Conservation (phyloP, 2,888 invertebrate genomes). For the Drosophila paranaensis region DNA sequence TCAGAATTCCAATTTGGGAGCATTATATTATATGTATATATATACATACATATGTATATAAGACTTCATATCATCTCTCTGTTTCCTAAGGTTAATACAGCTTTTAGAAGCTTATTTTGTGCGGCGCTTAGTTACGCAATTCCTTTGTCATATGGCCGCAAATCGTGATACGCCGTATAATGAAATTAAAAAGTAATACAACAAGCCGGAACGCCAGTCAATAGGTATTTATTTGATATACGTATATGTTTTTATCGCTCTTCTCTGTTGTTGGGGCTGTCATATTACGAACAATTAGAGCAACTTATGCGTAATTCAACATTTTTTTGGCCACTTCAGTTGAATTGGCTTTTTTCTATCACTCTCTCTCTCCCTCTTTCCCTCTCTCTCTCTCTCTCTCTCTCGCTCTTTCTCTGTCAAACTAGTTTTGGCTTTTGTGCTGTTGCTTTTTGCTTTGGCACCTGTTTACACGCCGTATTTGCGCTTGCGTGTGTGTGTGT, state of each 20-base stretch:
- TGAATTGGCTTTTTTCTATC: conserved; percentile 37
- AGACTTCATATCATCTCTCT: not conserved
- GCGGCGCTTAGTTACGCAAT: conserved; percentile 14
- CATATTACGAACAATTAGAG: conserved; percentile 71
- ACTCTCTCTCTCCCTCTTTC: not conserved
- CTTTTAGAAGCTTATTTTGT: conserved; percentile 5
- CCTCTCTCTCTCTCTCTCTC: not conserved
- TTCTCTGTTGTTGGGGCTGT: conserved; percentile 10
- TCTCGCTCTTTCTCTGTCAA: conserved; percentile 16
- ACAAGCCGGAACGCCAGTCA: conserved; percentile 33
- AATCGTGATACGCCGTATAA: conserved; percentile 20
- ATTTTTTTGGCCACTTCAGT: conserved; percentile 38
- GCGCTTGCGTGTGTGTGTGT: conserved; percentile 13
- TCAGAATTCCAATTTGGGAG: not conserved
- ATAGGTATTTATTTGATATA: conserved; percentile 7
- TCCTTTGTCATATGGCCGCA: not conserved
- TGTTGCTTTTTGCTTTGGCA: conserved; percentile 56
- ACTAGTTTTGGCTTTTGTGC: conserved; percentile 47
- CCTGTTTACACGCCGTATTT: conserved; percentile 63
- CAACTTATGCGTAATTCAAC: conserved; percentile 57
- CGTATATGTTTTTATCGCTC: conserved; percentile 1
- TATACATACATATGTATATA: no score
- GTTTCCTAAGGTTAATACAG: conserved; percentile 4
- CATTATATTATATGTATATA: no score
- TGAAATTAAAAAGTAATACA: conserved; percentile 30